Base-by-base conservation (phyloP, 2,888 invertebrate genomes). In the Phania funesta region DNA sequence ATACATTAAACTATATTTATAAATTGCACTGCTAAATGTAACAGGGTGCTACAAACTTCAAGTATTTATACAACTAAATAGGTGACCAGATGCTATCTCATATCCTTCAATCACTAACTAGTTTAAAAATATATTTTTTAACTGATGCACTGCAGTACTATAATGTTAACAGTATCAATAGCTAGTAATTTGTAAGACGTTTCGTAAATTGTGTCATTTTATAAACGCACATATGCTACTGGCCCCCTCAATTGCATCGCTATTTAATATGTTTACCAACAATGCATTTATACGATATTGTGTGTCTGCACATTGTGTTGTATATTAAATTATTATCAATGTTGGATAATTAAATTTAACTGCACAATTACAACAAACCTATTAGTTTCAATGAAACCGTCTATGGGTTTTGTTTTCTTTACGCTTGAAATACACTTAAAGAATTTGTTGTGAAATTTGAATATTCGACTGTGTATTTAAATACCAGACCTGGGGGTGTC, bases 341-440 rank as follows among this genome's bases (percentile, higher is more conserved):
- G 54, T 60, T 54, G 46, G 44, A 81, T 81, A 81, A 77, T 81
- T 81, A 67, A 81, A 81, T 73, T 76, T 73, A 76, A 81, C 54
- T 71, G 62, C 54, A 70, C 76, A 81, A 76, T 71, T 76, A 71
- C 76, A 76, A 32, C 67, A 38, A 60, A 60, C 60, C 76, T 54
- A 62, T 80, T 71, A 52, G 9, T 20, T 77, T 81, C 54, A 81
- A 62, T 73, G 50, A 70, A 54, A 29, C 26, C n/a, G 32, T 18
- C 67, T 22, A 79, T 44, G n/a, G 26, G 16, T 41, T 20, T 44
- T 65, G n/a, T 54, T 65, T 60, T 60, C 41, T 41, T 32, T 60
- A 1, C 24, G 1, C 7, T 48, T 9, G 6, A 20, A 13, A 3
- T 64, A 67, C 75, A 67, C 67, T 48, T 50, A 11, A 44, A 32